phyloP scores from a whole-genome alignment of 1,140 invertebrate species.

The Drosophila repletoides region DNA sequence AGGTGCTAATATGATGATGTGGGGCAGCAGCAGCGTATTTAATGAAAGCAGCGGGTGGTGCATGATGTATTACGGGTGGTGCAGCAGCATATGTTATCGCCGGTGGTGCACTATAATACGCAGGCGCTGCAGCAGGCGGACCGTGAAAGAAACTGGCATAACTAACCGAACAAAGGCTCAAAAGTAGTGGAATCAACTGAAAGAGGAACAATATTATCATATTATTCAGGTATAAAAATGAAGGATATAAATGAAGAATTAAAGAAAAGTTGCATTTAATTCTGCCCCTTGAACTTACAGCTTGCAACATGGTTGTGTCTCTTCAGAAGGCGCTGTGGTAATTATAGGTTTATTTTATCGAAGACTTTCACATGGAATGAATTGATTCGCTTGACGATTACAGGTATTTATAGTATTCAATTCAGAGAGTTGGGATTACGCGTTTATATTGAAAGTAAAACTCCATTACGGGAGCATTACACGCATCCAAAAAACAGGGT shows the following conservation, averaged over 20 bases:
- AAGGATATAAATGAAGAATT: too few species aligned
- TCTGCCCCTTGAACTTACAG: constrained; percentile 24
- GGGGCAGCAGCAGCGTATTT: constrained; percentile 33
- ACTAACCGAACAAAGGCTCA: neutral
- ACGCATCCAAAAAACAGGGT: constrained; percentile 26
- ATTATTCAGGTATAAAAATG: neutral
- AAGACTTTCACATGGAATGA: constrained; percentile 71
- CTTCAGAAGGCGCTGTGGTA: neutral
- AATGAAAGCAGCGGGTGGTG: neutral
- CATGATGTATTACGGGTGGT: constrained; percentile 5
- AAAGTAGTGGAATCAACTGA: constrained; percentile 14
- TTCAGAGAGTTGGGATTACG: constrained; percentile 41
- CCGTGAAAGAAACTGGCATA: constrained; percentile 43
- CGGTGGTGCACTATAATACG: constrained; percentile 50
- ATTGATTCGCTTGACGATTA: constrained; percentile 53
- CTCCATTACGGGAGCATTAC: constrained; percentile 66
- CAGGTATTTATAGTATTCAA: constrained; percentile 57
- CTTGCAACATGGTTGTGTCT: constrained; percentile 44
- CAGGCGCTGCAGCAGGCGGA: constrained; percentile 30
- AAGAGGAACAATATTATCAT: neutral
- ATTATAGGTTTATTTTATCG: constrained; percentile 28
- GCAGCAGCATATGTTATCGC: constrained; percentile 12
- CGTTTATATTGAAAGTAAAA: constrained; percentile 42
- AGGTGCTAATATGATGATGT: constrained; percentile 15
- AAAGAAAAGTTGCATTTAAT: neutral